A percentile compares a stretch with the other conserved stretches of the same genome.
These are phyloP conservation scores for Chrysomela aeneicollis DNA, from an alignment of 2,888 invertebrate genomes.

Conservation along the genomic window DNA sequence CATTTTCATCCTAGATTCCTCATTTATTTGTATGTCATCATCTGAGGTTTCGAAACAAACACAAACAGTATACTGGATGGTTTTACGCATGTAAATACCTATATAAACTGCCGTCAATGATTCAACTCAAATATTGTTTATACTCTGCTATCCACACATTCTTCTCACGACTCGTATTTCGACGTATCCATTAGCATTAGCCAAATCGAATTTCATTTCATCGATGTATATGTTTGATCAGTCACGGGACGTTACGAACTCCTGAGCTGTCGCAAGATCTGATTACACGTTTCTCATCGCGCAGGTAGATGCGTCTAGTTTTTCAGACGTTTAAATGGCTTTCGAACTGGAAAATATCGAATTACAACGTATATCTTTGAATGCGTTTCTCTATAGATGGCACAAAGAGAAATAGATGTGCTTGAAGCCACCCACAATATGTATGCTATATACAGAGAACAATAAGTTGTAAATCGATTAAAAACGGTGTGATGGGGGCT, in stretches of 20 bases:
- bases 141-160: neutral
- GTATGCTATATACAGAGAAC: neutral
- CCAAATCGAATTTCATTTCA: neutral
- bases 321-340: neutral
- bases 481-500: neutral
- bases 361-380: neutral
- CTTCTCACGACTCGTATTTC: neutral
- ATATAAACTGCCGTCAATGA: no score
- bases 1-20: no score
- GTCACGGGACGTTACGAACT: constrained; percentile 5
- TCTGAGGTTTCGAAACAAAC: no score
- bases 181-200: constrained; percentile 3
- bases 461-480: neutral
- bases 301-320: neutral
- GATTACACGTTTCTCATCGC: neutral
- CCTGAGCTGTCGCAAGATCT: neutral
- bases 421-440: neutral
- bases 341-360: neutral
- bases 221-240: neutral
- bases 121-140: neutral
- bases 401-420: neutral
- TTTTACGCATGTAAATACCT: no score
- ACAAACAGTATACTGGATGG: no score
- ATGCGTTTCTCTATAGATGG: neutral
- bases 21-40: no score